phyloP scores from a whole-genome alignment of 2,113 vertebrate species.

The Anolis sagrei region DNA sequence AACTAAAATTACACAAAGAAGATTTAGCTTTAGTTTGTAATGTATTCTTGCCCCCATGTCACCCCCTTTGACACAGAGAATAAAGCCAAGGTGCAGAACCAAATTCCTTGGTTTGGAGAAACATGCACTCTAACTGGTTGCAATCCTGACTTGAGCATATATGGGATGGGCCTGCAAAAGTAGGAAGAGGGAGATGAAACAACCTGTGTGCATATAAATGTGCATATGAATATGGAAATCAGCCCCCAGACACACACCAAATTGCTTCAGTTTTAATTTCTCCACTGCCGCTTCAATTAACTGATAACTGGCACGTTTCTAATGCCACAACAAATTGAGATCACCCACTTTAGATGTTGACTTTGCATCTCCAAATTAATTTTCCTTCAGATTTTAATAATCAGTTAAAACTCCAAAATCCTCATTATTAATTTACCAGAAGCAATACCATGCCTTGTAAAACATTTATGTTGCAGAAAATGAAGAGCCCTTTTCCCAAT shows the following conservation, averaged over 20 bases:
- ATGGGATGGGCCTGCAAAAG: neutral
- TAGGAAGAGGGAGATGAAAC: too few species aligned
- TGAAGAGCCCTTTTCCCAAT: slow-evolving; percentile 65
- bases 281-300: slow-evolving; percentile 10
- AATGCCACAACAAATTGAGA: slow-evolving; percentile 48
- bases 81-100: neutral
- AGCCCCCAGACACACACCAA: neutral
- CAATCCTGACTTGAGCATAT: neutral
- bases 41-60: neutral
- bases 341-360: slow-evolving; percentile 52
- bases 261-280: slow-evolving; percentile 22
- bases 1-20: neutral
- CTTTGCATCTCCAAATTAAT: slow-evolving; percentile 65
- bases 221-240: slow-evolving; percentile 12
- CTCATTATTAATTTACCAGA: slow-evolving; percentile 81
- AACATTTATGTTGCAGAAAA: slow-evolving; percentile 81
- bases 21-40: neutral
- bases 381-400: slow-evolving; percentile 73
- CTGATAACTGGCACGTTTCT: neutral
- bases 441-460: slow-evolving; percentile 76
- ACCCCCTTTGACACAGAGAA: too few species aligned
- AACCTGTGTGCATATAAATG: neutral
- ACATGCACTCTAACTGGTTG: too few species aligned
- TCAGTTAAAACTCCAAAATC: slow-evolving; percentile 76
- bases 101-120: neutral